Evolutionary conservation across 2,888 invertebrate genomes (phyloP).

Genomic region (Aromia moschata): DNA sequence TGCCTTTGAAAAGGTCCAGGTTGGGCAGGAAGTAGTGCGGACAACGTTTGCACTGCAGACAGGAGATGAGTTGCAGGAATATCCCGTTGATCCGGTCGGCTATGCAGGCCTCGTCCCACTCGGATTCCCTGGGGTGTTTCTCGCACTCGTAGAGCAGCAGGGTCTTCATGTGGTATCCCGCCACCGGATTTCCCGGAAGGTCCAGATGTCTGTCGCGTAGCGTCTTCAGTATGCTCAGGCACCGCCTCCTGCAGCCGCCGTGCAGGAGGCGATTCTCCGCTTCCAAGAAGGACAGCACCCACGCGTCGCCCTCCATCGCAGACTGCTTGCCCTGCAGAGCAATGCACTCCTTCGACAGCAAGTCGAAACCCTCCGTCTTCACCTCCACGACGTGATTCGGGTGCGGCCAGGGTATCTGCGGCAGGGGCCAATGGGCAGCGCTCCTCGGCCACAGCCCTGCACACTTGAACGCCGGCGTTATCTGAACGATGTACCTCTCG

Average conservation of each 20-base stretch:
- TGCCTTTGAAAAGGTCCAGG: constrained; percentile 83
- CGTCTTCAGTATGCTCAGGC: constrained; percentile 80
- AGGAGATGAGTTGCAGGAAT: constrained; percentile 83
- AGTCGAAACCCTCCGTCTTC: constrained; percentile 84
- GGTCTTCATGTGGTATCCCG: constrained; percentile 80
- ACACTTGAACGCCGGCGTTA: constrained; percentile 85
- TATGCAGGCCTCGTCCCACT: constrained; percentile 83
- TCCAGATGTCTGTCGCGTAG: constrained; percentile 82
- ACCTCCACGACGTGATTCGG: constrained; percentile 81
- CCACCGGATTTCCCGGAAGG: constrained; percentile 77
- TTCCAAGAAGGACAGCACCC: constrained; percentile 81
- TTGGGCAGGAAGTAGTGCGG: constrained; percentile 87
- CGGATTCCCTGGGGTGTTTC: constrained; percentile 81
- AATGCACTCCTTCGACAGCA: constrained; percentile 77
- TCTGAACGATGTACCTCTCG: constrained; percentile 82
- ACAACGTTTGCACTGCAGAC: constrained; percentile 83
- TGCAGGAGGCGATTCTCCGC: constrained; percentile 80
- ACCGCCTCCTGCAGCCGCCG: constrained; percentile 71
- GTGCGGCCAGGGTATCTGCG: constrained; percentile 84
- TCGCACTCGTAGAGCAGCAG: constrained; percentile 85
- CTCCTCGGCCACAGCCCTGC: constrained; percentile 85
- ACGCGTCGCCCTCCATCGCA: constrained; percentile 86
- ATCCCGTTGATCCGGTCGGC: constrained; percentile 85
- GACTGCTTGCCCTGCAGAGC: constrained; percentile 75
- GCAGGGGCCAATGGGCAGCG: constrained; percentile 83